Base-by-base conservation (phyloP, 2,888 invertebrate genomes). In the Sericinus montela region DNA sequence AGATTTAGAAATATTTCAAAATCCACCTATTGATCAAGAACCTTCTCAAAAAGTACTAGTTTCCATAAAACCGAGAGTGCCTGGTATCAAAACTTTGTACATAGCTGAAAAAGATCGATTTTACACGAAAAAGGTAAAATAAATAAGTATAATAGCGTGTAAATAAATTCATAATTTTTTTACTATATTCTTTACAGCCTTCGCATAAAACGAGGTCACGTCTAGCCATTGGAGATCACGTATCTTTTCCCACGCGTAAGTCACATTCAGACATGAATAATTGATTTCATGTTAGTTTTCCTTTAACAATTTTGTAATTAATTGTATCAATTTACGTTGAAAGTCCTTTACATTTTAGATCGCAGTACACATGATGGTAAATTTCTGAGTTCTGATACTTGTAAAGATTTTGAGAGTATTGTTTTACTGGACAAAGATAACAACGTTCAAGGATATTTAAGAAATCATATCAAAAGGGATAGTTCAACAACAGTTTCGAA, bases 161-260 rank as follows among this genome's bases (percentile, higher is more conserved):
- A 3, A 19, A 19, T 19, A 11, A 14, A 25, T 45, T 32, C 15
- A 29, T 48, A 34, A 28, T 29, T 23, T 44, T 25, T 36, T 39
- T 19, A 39, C 23, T 43, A 7, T 36, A 36, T 38, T 45, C 13
- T 47, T 40, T 14, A 19, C 65, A 86, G 86, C 70, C 65, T 53
- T 72, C 78, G 14, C 69, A 76, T 37, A 79, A 71, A 61, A 75
- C 82, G 28, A 71, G 70, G 11, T 81, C 80, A 36, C 69, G 75
- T 40, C 72, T 84, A 49, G 84, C 78, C 43, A 75, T 83, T 48
- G 85, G 83, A 58, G 85, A 86, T 57, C 80, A 86, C 61, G 73
- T 76, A 16, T 81, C 80, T 32, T 75, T 77, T 52, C 74, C 67
- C 15, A 72, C 71, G 28, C 62, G 86, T 86, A 69, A 80, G 80